Percentiles rank a stretch among this genome's conserved stretches.
Conservation (phyloP, 2,113 vertebrate species). For the Ceratotherium simum region DNA sequence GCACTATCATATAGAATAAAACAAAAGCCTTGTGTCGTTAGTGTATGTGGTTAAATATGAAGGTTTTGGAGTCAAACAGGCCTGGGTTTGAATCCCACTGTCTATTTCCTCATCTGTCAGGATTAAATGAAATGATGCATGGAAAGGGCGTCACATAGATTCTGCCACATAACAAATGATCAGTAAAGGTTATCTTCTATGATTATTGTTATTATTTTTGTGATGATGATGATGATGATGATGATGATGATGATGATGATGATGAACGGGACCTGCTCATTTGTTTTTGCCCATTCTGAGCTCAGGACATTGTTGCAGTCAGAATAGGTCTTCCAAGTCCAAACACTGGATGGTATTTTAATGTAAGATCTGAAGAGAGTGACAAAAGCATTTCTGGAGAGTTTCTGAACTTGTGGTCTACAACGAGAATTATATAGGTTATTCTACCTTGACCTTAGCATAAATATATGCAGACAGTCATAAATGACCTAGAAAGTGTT, state of each 20-base stretch:
- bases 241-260: not conserved
- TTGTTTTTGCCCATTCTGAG: not conserved
- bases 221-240: not conserved
- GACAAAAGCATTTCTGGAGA: not conserved
- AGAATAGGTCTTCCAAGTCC: not conserved
- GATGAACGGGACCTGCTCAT: not conserved
- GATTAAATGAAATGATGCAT: not conserved
- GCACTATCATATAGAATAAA: not conserved
- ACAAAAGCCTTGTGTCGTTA: not conserved
- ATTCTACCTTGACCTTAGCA: not conserved
- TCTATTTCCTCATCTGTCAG: not conserved
- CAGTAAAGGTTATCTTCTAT: not conserved
- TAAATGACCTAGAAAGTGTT: not conserved
- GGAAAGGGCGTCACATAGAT: not conserved
- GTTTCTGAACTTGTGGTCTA: not conserved
- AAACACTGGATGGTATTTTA: not conserved
- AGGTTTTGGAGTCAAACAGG: not conserved
- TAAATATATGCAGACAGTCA: not conserved
- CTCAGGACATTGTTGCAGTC: not conserved
- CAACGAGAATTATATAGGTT: not conserved
- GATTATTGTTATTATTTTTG: not conserved
- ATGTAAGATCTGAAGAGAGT: not conserved
- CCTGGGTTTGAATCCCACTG: constrained; percentile 12
- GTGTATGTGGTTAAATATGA: not conserved
- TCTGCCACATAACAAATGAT: not conserved